These are phyloP conservation scores for Heteromurus nitidus DNA, from an alignment of 2,888 invertebrate species.

Conservation along the genomic window DNA sequence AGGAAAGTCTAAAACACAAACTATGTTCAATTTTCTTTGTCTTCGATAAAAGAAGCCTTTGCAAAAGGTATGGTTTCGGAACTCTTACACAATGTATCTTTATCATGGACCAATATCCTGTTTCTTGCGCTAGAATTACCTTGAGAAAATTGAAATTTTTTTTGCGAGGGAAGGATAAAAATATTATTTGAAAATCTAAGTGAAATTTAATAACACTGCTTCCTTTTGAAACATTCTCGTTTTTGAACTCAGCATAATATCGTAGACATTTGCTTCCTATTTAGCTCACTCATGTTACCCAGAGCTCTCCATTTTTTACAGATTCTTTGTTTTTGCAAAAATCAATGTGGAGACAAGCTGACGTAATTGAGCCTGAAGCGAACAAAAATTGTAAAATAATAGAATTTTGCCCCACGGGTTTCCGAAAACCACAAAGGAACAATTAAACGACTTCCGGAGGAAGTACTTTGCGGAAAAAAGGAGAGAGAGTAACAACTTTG, in stretches of 20 bases:
- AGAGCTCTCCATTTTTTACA: background rate
- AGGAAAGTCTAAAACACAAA: slow-evolving; percentile 28
- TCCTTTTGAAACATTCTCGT: slow-evolving; percentile 33
- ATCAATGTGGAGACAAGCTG: background rate
- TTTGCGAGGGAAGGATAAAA: slow-evolving; percentile 5
- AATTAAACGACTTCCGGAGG: slow-evolving; percentile 50
- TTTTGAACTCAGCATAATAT: background rate
- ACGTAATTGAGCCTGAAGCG: background rate
- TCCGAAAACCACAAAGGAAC: slow-evolving; percentile 29
- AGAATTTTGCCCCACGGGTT: background rate
- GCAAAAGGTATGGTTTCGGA: background rate
- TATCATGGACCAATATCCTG: slow-evolving; percentile 23
- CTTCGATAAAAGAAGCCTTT: background rate
- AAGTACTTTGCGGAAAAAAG: slow-evolving; percentile 20
- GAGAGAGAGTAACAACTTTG: background rate
- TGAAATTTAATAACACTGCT: slow-evolving; percentile 56
- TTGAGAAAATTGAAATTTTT: slow-evolving; percentile 33
- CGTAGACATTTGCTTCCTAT: no score
- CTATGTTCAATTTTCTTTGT: slow-evolving; percentile 48
- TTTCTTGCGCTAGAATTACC: slow-evolving; percentile 41
- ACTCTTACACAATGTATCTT: slow-evolving; percentile 35
- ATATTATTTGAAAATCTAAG: slow-evolving; percentile 58
- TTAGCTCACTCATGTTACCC: no score
- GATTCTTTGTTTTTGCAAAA: slow-evolving; percentile 4
- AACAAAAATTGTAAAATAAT: slow-evolving; percentile 18